Evolutionary conservation across 1,140 invertebrate genomes (phyloP).

Genomic region (Ceratina australensis): DNA sequence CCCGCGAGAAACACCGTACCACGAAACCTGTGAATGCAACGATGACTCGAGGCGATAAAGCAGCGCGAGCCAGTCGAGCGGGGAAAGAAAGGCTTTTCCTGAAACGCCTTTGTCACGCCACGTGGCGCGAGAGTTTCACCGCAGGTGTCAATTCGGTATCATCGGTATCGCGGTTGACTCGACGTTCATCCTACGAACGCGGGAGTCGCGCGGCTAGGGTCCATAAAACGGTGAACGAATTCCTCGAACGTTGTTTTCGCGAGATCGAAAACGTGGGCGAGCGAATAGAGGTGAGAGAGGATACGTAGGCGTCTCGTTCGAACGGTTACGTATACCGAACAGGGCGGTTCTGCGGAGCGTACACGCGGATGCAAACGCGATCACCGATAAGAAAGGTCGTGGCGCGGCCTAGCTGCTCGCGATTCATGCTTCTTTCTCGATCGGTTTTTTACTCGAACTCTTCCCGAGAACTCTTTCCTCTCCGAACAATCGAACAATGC

Average conservation of each 20-base stretch:
- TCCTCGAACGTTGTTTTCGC: not conserved
- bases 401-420: slow-evolving; percentile 39
- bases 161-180: not conserved
- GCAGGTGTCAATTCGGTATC: slow-evolving; percentile 15
- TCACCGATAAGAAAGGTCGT: slow-evolving; percentile 59
- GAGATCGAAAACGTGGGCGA: not conserved
- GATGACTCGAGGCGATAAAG: not conserved
- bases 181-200: not conserved
- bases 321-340: slow-evolving; percentile 2
- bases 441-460: slow-evolving; percentile 4
- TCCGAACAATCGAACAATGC: slow-evolving; percentile 53
- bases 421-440: slow-evolving; percentile 41
- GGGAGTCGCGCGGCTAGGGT: not conserved
- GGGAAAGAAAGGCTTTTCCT: slow-evolving; percentile 1
- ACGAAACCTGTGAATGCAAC: not conserved
- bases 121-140: not conserved
- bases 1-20: not conserved
- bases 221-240: not conserved
- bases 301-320: slow-evolving; percentile 14
- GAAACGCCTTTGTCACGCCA: slow-evolving; percentile 2
- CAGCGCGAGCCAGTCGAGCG: not conserved
- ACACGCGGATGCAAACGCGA: slow-evolving; percentile 47
- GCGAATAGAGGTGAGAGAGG: slow-evolving; percentile 2
- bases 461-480: not conserved
- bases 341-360: not conserved